Conservation (phyloP, 2,888 invertebrate genomes). For the Ornithoptera priamus region DNA sequence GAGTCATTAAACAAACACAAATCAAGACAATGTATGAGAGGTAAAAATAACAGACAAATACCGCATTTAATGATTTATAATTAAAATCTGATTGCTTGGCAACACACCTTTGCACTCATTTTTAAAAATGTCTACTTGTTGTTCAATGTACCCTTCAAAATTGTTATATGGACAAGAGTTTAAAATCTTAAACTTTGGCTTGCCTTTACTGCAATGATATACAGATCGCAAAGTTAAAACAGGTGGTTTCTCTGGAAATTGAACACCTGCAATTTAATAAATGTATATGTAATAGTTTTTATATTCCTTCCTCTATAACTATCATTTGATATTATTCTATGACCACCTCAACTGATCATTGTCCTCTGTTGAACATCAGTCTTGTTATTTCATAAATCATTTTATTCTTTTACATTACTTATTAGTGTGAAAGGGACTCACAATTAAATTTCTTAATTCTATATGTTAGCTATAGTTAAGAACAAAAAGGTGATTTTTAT, state of each 20-base stretch:
- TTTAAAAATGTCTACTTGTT: constrained; percentile 73
- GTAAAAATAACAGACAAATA: not conserved
- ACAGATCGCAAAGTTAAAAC: constrained; percentile 76
- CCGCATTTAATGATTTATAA: constrained; percentile 49
- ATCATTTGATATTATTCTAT: not conserved
- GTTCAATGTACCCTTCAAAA: constrained; percentile 71
- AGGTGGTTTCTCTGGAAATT: constrained; percentile 80
- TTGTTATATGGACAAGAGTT: constrained; percentile 65
- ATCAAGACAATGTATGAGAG: too few relatives aligned
- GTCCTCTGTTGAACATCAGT: too few relatives aligned
- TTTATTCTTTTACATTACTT: too few relatives aligned
- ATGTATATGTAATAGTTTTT: not conserved
- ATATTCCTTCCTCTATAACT: not conserved
- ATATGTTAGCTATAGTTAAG: too few relatives aligned
- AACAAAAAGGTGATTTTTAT: too few relatives aligned
- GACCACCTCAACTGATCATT: not conserved
- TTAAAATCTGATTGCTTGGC: constrained; percentile 49
- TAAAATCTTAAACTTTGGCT: constrained; percentile 66
- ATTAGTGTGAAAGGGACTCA: too few relatives aligned
- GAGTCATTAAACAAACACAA: too few relatives aligned
- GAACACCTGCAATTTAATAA: constrained; percentile 49
- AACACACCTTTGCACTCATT: constrained; percentile 63
- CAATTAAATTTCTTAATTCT: too few relatives aligned
- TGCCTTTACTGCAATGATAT: constrained; percentile 75
- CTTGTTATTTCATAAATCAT: too few relatives aligned